Evolutionary conservation across 2,888 invertebrate genomes (phyloP).

Genomic region (Melanophora roralis): DNA sequence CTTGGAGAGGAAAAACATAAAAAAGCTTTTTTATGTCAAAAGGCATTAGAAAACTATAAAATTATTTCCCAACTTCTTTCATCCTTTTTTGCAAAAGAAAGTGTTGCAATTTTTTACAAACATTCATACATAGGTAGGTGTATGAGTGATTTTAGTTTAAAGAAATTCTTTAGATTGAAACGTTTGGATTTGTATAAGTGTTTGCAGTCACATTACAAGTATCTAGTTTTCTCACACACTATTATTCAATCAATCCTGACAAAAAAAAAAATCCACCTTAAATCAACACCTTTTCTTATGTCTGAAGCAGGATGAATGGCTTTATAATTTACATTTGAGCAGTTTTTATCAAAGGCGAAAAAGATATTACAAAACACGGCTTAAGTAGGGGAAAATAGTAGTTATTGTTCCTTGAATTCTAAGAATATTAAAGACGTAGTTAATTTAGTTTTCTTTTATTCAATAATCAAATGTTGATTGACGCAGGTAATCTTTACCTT

Average conservation of each 20-base stretch:
- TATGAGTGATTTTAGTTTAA: not conserved
- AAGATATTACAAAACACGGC: slow-evolving; percentile 3
- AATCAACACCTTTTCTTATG: slow-evolving; percentile 58
- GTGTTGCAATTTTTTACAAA: not conserved
- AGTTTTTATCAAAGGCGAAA: slow-evolving; percentile 18
- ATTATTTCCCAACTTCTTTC: too few species aligned
- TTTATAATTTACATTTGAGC: slow-evolving; percentile 46
- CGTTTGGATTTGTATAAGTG: not conserved
- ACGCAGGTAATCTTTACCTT: slow-evolving; percentile 55
- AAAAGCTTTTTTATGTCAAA: too few species aligned
- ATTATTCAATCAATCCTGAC: slow-evolving; percentile 32
- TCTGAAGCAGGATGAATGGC: slow-evolving; percentile 10
- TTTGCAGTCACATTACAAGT: not conserved
- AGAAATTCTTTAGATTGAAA: not conserved
- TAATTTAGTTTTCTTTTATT: slow-evolving; percentile 21
- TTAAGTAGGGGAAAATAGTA: slow-evolving; percentile 29
- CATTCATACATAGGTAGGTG: not conserved
- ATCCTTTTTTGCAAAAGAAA: not conserved
- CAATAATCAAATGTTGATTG: slow-evolving; percentile 56
- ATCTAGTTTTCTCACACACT: slow-evolving; percentile 23
- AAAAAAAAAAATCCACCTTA: slow-evolving; percentile 47
- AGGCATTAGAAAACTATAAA: too few species aligned
- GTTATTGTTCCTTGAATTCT: slow-evolving; percentile 32
- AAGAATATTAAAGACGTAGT: slow-evolving; percentile 32
- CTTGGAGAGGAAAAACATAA: too few species aligned